A percentile compares a stretch with the other conserved stretches of the same genome.
Conservation (phyloP, 2,888 invertebrate genomes). For the Pecten maximus region DNA sequence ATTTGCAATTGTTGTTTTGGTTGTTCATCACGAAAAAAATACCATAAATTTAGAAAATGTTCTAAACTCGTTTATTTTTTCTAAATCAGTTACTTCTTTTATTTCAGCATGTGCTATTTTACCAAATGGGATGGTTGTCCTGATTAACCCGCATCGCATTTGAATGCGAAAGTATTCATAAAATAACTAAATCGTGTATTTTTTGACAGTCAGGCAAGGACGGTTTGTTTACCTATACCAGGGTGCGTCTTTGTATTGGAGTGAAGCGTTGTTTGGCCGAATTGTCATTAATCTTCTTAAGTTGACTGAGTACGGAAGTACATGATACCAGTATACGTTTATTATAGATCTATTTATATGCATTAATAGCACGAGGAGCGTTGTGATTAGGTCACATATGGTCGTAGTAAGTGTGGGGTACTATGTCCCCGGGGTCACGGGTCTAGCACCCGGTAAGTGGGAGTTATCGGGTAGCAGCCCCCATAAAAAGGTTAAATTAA, state of each 20-base stretch:
- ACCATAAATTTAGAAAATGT: no score
- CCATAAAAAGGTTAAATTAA: neutral
- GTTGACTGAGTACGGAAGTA: conserved; percentile 12
- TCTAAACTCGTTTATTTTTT: no score
- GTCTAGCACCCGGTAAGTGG: neutral
- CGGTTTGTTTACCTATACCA: neutral
- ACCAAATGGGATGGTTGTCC: no score
- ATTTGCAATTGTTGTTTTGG: no score
- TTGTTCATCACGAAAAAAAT: no score
- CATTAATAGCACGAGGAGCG: neutral
- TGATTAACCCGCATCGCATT: neutral
- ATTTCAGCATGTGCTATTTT: no score
- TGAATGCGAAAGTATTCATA: neutral
- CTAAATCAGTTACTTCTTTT: no score
- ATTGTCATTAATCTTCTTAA: conserved; percentile 8
- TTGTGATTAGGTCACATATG: neutral
- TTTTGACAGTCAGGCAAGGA: neutral
- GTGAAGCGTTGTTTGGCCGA: neutral
- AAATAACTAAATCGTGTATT: neutral
- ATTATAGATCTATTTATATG: conserved; percentile 19
- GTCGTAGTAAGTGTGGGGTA: neutral
- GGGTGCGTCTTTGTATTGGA: neutral
- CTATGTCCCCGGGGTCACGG: neutral
- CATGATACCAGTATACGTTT: neutral
- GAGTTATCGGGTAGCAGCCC: neutral